Evolutionary conservation across 2,113 vertebrate species (phyloP).

Genomic region (Campylomormyrus numenius): DNA sequence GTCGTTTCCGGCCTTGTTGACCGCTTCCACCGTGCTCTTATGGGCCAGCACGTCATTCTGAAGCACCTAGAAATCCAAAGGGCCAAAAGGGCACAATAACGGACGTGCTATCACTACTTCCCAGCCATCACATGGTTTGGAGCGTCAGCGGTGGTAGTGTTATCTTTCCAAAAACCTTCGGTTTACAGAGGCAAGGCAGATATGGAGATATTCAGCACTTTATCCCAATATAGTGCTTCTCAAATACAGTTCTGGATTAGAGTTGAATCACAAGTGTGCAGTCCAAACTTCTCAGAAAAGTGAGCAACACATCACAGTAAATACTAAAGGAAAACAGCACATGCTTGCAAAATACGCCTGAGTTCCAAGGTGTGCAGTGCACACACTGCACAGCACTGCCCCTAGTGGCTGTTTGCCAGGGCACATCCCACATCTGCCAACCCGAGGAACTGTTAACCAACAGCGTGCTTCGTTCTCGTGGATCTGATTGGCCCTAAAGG

Average conservation of each 20-base stretch:
- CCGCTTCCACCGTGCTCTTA: constrained; percentile 83
- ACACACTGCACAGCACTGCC: not conserved
- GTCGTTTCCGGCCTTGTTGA: constrained; percentile 87
- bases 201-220: not conserved
- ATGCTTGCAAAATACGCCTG: not conserved
- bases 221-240: not conserved
- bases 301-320: not conserved
- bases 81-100: not conserved
- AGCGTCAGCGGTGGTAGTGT: not conserved
- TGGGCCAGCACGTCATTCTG: constrained; percentile 93
- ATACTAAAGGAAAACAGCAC: not conserved
- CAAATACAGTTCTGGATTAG: not conserved
- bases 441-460: not conserved
- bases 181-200: not conserved
- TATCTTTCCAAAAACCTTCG: not conserved
- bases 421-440: not conserved
- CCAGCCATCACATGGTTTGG: not conserved
- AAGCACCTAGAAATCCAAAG: constrained; percentile 67
- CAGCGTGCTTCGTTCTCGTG: not conserved
- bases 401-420: not conserved
- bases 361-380: not conserved
- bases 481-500: not conserved
- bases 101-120: not conserved
- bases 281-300: not conserved
- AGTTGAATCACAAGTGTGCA: not conserved